Percentiles rank a stretch among this genome's conserved stretches.
These are phyloP conservation scores for Apteryx mantelli DNA, from an alignment of 2,113 vertebrate species.

Conservation along the genomic window DNA sequence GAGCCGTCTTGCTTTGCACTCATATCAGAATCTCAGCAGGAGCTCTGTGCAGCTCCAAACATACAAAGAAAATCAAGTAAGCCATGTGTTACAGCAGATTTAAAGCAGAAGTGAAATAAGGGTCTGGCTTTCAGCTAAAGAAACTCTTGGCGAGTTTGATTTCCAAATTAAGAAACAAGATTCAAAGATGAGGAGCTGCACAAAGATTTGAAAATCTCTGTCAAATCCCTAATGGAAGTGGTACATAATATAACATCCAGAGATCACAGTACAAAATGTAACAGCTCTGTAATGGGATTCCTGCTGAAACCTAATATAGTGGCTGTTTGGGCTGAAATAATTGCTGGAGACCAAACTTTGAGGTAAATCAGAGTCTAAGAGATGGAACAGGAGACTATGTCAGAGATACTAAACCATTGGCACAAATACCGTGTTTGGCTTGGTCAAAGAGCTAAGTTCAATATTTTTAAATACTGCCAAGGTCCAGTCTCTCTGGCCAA, in stretches of 20 bases:
- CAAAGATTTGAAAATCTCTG: not conserved
- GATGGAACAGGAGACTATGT: not conserved
- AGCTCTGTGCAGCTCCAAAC: slow-evolving; percentile 66
- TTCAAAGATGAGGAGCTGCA: not conserved
- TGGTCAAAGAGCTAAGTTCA: not conserved
- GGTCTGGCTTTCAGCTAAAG: slow-evolving; percentile 32
- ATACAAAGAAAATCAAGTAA: slow-evolving; percentile 60
- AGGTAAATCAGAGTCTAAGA: not conserved
- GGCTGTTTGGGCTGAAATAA: not conserved
- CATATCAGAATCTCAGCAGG: slow-evolving; percentile 74
- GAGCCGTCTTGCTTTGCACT: slow-evolving; percentile 66
- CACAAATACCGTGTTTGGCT: not conserved
- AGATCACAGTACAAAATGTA: not conserved
- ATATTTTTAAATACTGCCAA: not conserved
- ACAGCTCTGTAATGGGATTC: not conserved
- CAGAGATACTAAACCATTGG: not conserved
- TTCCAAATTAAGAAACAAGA: not conserved
- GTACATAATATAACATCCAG: not conserved
- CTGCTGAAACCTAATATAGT: not conserved
- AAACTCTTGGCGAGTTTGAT: slow-evolving; percentile 60
- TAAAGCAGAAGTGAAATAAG: slow-evolving; percentile 35
- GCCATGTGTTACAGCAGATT: slow-evolving; percentile 43
- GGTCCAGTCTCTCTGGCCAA: not conserved
- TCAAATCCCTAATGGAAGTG: not conserved
- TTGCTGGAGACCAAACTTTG: not conserved